Evolutionary conservation across 2,113 vertebrate genomes (phyloP).

Genomic region (Aptenodytes patagonicus): DNA sequence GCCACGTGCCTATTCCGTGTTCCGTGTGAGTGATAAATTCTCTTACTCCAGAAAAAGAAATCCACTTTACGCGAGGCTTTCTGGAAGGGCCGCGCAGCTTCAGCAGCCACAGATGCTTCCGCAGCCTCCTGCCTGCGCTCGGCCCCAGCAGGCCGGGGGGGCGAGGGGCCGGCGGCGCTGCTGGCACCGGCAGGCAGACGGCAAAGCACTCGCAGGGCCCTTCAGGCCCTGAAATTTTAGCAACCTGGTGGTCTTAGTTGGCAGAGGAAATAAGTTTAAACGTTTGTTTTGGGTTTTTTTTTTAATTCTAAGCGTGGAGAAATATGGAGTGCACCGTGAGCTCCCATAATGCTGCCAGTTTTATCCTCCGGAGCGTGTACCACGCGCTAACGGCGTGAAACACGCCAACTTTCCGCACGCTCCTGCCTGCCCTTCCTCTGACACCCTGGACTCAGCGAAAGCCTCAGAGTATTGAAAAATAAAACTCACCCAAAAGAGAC

Average conservation of each 20-base stretch:
- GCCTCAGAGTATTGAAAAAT: not conserved
- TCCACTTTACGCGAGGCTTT: accelerated
- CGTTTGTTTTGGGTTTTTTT: not conserved
- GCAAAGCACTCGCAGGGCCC: not conserved
- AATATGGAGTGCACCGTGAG: not conserved
- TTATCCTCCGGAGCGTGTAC: not conserved
- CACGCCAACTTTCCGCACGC: not conserved
- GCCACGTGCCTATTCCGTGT: not conserved
- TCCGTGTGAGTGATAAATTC: not conserved
- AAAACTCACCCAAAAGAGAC: not conserved
- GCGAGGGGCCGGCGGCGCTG: not conserved
- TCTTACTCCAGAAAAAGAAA: not conserved
- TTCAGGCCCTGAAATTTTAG: not conserved
- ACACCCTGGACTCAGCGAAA: accelerated
- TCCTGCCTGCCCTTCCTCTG: not conserved
- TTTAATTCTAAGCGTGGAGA: not conserved
- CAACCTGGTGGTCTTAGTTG: too few species aligned
- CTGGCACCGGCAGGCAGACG: not conserved
- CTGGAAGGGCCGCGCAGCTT: not conserved
- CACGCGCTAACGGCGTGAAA: not conserved
- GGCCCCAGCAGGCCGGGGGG: too few species aligned
- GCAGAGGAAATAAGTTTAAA: not conserved
- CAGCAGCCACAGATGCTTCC: not conserved
- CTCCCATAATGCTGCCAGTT: not conserved
- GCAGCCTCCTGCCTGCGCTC: not conserved